phyloP scores from a whole-genome alignment of 1,140 invertebrate genomes.

The Nilaparvata lugens region DNA sequence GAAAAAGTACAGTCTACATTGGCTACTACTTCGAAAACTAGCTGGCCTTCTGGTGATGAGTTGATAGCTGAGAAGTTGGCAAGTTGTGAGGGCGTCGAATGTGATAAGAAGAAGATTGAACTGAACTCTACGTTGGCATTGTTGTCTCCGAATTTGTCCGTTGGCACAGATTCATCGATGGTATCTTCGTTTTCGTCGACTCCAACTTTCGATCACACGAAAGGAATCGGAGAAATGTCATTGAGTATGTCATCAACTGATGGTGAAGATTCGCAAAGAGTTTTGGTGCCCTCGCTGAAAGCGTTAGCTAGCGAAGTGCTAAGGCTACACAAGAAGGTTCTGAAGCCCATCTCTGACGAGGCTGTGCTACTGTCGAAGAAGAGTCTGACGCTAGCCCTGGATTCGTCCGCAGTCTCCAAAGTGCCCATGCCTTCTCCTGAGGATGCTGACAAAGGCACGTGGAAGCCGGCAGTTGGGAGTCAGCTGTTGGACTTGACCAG shows the following conservation, averaged over 20 bases:
- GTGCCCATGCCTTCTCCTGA: conserved; percentile 29
- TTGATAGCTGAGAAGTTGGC: background rate
- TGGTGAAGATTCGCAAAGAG: background rate
- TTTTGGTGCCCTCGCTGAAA: background rate
- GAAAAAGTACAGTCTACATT: too few species aligned
- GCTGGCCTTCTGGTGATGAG: background rate
- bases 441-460: conserved; percentile 23
- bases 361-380: background rate
- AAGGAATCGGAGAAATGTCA: conserved; percentile 4
- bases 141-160: conserved; percentile 17
- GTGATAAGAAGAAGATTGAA: background rate
- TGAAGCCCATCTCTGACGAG: background rate
- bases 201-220: conserved; percentile 16
- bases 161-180: conserved; percentile 10
- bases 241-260: background rate
- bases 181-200: conserved; percentile 21
- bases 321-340: background rate
- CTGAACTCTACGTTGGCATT: conserved; percentile 22
- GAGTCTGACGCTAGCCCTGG: conserved; percentile 9
- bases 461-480: conserved; percentile 17
- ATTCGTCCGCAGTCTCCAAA: conserved; percentile 8
- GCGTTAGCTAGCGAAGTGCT: background rate
- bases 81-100: background rate
- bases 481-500: conserved; percentile 23
- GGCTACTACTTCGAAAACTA: background rate